Evolutionary conservation across 30 jellyfish, hydroid and myxozoan species (phyloP).

Genomic region (Pelagia noctiluca): DNA sequence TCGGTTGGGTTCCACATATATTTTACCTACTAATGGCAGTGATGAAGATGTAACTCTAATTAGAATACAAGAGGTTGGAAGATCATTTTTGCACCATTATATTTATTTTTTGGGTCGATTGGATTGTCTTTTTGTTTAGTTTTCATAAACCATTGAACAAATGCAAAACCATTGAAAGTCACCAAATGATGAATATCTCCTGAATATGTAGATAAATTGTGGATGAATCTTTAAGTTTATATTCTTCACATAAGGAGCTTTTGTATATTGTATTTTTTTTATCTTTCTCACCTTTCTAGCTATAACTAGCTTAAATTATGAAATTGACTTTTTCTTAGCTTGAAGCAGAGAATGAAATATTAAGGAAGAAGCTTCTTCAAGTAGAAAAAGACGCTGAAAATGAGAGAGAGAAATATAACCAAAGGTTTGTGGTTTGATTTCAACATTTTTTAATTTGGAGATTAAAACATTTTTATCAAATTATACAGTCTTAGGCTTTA

Average conservation of each 20-base stretch:
- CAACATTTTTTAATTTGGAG: background rate
- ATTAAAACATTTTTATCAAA: background rate
- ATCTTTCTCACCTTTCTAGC: background rate
- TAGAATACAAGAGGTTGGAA: background rate
- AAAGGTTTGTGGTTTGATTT: constrained; percentile 41
- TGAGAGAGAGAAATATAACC: constrained; percentile 48
- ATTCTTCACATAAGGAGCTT: background rate
- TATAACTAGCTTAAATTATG: no score
- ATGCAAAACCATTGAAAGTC: no score
- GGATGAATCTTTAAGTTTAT: no score
- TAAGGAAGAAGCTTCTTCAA: constrained; percentile 18
- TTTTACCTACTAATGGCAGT: constrained; percentile 22
- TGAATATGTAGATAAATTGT: no score
- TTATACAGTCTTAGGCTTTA: no score
- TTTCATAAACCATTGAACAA: no score
- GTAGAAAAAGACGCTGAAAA: constrained; percentile 49
- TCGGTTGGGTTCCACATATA: constrained; percentile 45
- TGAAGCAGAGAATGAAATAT: constrained; percentile 43
- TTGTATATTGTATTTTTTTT: background rate
- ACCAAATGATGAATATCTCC: no score
- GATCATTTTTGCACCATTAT: no score
- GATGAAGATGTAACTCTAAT: background rate
- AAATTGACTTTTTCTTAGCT: constrained; percentile 55
- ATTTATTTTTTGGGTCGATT: no score
- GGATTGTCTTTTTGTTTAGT: no score